Base-by-base conservation (phyloP, 2,888 invertebrate species). In the Lingula anatina region DNA sequence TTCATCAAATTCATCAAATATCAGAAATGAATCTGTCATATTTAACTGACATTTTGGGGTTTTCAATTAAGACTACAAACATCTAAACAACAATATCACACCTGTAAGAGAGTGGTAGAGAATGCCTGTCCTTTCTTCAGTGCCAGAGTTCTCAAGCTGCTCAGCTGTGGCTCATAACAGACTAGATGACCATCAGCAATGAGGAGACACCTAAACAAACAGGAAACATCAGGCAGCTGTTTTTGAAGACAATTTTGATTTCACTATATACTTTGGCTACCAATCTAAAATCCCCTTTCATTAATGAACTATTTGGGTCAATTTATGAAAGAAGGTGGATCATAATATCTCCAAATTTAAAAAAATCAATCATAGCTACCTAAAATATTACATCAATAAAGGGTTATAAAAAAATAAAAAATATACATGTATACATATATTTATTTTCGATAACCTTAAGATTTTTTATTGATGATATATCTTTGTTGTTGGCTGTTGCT, bases 171-270 rank as follows among this genome's bases (percentile, higher is more conserved):
- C 38, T 62, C 61, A 35, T 66, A 62, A 56, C 73, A 73, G 28
- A 68, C 50, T 37, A 71, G 57, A 31, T 61, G 57, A 20, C 53
- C 54, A 2, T 56, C 55, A 26, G 59, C 59, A 21, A 64, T 50
- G 15, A 66, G 54, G 38, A 51, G 37, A 55, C 70, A 70, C 20
- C 68, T 69, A 54, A n/a, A 60, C 61, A 40, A 44, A n/a, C n/a
- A n/a, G n/a, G n/a, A n/a, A n/a, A n/a, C n/a, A n/a, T n/a, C n/a
- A n/a, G n/a, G n/a, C n/a, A n/a, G n/a, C n/a, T n/a, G n/a, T n/a
- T n/a, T n/a, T n/a, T n/a, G n/a, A n/a, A n/a, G n/a, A n/a, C n/a
- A n/a, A n/a, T n/a, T n/a, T n/a, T n/a, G n/a, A n/a, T n/a, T n/a
- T n/a, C n/a, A n/a, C n/a, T n/a, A n/a, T n/a, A n/a, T n/a, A n/a